phyloP scores from a whole-genome alignment of 1,140 invertebrate genomes.

The Neuroterus valhalla region DNA sequence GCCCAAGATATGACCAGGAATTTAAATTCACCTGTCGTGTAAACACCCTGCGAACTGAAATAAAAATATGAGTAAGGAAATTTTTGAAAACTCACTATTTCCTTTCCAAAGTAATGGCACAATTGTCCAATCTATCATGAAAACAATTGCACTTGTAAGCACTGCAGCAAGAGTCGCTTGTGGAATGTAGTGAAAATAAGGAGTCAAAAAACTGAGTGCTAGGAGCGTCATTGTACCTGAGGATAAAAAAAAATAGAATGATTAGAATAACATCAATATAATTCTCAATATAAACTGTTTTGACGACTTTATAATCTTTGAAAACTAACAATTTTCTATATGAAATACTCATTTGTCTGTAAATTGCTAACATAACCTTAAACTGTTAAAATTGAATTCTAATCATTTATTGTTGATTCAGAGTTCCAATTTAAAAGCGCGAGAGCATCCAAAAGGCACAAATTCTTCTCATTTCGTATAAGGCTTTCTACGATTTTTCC shows the following conservation, averaged over 20 bases:
- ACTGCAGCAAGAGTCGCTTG: conserved; percentile 80
- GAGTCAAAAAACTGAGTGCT: conserved; percentile 80
- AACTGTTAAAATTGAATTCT: too few species aligned
- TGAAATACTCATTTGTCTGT: too few species aligned
- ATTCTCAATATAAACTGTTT: background rate
- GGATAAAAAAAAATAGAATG: conserved; percentile 37
- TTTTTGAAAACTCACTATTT: conserved; percentile 73
- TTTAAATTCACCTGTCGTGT: too few species aligned
- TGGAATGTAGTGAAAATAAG: conserved; percentile 84
- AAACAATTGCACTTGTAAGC: conserved; percentile 82
- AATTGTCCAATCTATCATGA: conserved; percentile 81
- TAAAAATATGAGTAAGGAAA: conserved; percentile 23
- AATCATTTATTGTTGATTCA: too few species aligned
- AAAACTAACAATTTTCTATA: too few species aligned
- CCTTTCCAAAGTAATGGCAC: conserved; percentile 79
- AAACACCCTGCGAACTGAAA: background rate
- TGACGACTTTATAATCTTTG: too few species aligned
- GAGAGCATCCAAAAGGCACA: too few species aligned
- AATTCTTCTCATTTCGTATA: too few species aligned
- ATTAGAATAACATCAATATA: conserved; percentile 1
- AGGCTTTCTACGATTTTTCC: too few species aligned
- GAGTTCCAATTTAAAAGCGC: too few species aligned
- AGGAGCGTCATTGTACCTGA: conserved; percentile 78
- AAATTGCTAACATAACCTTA: too few species aligned
- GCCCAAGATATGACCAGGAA: too few species aligned